Conservation (phyloP, 2,888 invertebrate genomes). For the Stictocephala bisonia region DNA sequence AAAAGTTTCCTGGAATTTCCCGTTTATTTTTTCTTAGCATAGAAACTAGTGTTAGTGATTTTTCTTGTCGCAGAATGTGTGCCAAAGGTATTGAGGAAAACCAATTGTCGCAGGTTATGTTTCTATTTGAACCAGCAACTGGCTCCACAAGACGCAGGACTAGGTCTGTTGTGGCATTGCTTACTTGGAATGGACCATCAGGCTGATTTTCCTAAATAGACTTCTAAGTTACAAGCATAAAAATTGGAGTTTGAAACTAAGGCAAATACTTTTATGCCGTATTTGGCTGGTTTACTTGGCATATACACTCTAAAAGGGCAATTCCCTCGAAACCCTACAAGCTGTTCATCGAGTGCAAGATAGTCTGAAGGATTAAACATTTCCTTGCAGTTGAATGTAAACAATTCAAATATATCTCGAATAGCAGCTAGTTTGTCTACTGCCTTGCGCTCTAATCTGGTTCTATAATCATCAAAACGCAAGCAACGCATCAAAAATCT, state of each 20-base stretch:
- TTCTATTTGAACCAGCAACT: background rate
- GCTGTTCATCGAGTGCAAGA: conserved; percentile 22
- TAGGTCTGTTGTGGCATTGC: background rate
- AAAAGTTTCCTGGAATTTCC: background rate
- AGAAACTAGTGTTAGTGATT: background rate
- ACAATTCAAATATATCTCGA: conserved; percentile 57
- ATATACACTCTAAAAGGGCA: conserved; percentile 49
- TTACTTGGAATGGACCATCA: background rate
- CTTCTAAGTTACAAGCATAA: conserved; percentile 47
- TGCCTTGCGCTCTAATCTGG: background rate
- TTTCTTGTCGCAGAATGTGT: background rate
- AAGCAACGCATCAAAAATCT: conserved; percentile 14
- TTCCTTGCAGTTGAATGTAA: conserved; percentile 46
- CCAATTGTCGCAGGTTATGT: conserved; percentile 31
- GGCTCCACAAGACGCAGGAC: conserved; percentile 26
- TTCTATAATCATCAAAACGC: conserved; percentile 1
- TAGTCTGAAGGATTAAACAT: conserved; percentile 17
- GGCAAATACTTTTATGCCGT: conserved; percentile 52
- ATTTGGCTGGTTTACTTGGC: conserved; percentile 59
- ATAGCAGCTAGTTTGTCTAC: conserved; percentile 46
- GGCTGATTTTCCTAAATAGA: conserved; percentile 35
- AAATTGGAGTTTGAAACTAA: conserved; percentile 17
- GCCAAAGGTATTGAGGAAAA: background rate
- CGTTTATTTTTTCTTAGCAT: conserved; percentile 4
- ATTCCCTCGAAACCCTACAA: conserved; percentile 35